phyloP scores from a whole-genome alignment of 2,888 invertebrate species.

The Neria commutata region DNA sequence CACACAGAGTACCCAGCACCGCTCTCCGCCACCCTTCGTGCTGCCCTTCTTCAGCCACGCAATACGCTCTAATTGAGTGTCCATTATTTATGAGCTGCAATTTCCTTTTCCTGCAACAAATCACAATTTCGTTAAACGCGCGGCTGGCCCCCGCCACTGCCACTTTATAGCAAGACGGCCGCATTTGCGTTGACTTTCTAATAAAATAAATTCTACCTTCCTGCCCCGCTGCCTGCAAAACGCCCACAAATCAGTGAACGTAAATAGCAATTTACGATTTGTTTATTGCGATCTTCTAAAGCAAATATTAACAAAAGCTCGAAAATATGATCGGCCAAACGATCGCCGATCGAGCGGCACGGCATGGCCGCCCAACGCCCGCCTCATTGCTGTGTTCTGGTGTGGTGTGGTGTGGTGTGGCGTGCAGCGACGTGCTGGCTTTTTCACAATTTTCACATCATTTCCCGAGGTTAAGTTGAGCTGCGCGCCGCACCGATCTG shows the following conservation, averaged over 20 bases:
- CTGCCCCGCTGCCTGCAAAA: not conserved
- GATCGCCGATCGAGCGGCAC: no score
- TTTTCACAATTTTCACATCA: conserved; percentile 57
- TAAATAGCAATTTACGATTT: conserved; percentile 56
- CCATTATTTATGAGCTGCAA: not conserved
- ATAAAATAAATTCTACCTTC: not conserved
- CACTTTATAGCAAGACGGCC: no score
- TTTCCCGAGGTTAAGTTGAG: conserved; percentile 37
- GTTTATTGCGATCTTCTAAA: conserved; percentile 48
- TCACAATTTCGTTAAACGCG: no score
- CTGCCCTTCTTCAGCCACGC: not conserved
- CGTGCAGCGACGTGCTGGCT: conserved; percentile 32
- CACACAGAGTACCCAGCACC: no score
- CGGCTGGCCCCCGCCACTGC: no score
- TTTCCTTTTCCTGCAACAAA: not conserved
- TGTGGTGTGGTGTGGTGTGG: not conserved
- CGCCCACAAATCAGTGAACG: conserved; percentile 33
- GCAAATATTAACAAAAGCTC: conserved; percentile 42
- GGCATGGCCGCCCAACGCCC: no score
- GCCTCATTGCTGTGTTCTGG: not conserved
- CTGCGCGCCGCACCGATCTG: not conserved
- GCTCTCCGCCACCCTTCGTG: no score
- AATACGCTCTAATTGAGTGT: not conserved
- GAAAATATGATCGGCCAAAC: conserved; percentile 33
- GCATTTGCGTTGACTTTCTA: no score